Base-by-base conservation (phyloP, 2,888 invertebrate genomes). In the Hypolimnas misippus region DNA sequence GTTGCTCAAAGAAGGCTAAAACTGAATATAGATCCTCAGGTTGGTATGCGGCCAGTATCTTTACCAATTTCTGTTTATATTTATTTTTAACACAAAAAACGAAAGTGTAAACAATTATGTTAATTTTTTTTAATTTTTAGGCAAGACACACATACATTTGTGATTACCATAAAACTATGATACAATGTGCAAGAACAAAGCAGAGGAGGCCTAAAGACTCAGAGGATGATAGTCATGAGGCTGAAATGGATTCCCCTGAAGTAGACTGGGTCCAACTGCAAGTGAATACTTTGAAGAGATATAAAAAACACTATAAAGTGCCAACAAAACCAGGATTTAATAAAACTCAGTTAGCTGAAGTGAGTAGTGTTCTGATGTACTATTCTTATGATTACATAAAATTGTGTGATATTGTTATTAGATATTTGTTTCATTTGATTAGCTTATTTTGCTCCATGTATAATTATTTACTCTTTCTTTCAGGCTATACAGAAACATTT, bases 111-210 rank as follows among this genome's bases (percentile, higher is more conserved):
- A 46, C 52, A 52, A 57, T 65, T 57, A 50, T 58, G 46, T 21
- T 49, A 61, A 68, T 66, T 69, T 46, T 67, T 59, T 55, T 56
- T 46, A 53, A n/a, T 65, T 85, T 83, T 51, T 86, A 98, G 98
- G 98, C 97, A 40, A 94, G 96, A 74, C 98, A 99, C 83, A 97
- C 97, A 75, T 98, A 99, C 84, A 99, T 99, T 77, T 99, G 99
- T 89, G 99, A 99, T 83, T 96, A 96, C 80, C 99, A 99, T 88
- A 99, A 99, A 89, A 96, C 96, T 82, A 96, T 98, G 79, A 99
- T 99, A 74, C 98, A 98, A 84, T 97, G 97, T 84, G 97, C 98
- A n/a, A 94, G 98, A 72, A 96, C 96, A 14, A 98, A 98, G 83
- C 95, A 98, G 65, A 82, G 92, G 72, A 93, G 97, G 74, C 94